Evolutionary conservation across 2,113 vertebrate genomes (phyloP), one percentile per base, ranked within the genome.

Genomic region (Amia ocellicauda): DNA sequence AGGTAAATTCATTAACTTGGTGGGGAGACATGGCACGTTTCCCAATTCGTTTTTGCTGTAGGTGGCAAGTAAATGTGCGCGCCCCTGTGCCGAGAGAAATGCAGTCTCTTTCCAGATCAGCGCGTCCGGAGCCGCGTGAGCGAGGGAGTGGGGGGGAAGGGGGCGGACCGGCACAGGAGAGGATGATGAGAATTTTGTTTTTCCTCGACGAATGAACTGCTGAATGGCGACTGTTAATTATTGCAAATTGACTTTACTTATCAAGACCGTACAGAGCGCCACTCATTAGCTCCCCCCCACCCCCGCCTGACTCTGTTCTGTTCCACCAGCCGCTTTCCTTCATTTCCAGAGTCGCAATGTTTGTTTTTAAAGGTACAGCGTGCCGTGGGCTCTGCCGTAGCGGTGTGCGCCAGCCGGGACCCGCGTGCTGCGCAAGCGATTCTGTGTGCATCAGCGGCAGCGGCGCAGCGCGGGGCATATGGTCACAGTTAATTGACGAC

Each of bases 221-320:
- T 60, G 41, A 49, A 52, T 24, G 24, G 31, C 54, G 52, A 20
- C 45, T 63, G 45, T 70, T 70, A 68, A 68, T 68, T 68, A 70
- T 72, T 68, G 57, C 66, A 70, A 69, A 73, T 73, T 53, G 68
- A 73, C 70, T 76, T 68, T 60, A 66, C 68, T 76, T 69, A 75
- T 69, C 71, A 64, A 64, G 63, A 57, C 64, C 53, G 62, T 66
- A 53, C 68, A 73, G 71, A 31, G 49, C 66, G 58, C 43, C 47
- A 31, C 56, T 59, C 31, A 36, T 36, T 2, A 36, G 5, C 31
- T 36, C 31, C 31, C n/a, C n/a, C n/a, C n/a, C n/a, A n/a, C n/a
- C n/a, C n/a, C n/a, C n/a, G n/a, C n/a, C n/a, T n/a, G n/a, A n/a
- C n/a, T 36, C 31, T 36, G 31, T 36, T 36, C 31, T 11, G 11